Evolutionary conservation across 2,888 invertebrate genomes (phyloP).

Genomic region (Xestia ashworthii): DNA sequence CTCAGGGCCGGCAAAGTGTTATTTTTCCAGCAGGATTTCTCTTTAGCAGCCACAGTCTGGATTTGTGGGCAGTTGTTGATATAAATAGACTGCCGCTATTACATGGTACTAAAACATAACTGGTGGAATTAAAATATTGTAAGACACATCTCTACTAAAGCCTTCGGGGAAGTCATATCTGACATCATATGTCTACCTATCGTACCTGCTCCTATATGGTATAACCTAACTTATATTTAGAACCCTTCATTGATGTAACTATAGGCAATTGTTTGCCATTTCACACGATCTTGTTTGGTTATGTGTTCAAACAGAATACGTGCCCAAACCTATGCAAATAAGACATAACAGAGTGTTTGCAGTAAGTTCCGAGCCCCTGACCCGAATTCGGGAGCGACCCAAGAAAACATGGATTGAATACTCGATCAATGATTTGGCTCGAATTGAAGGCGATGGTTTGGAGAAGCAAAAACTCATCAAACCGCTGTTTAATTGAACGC

Average conservation of each 20-base stretch:
- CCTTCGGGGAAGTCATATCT: too few species aligned
- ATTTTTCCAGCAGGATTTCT: too few species aligned
- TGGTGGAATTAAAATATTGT: too few species aligned
- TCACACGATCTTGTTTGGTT: conserved; percentile 32
- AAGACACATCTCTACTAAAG: too few species aligned
- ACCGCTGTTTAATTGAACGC: too few species aligned
- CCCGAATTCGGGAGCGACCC: conserved; percentile 27
- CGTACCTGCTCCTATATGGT: too few species aligned
- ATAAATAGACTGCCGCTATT: too few species aligned
- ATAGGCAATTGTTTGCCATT: conserved; percentile 31
- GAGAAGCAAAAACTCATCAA: not conserved
- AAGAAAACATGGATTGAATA: conserved; percentile 50
- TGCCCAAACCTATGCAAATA: conserved; percentile 47
- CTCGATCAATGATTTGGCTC: conserved; percentile 16
- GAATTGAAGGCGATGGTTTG: not conserved
- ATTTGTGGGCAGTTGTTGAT: too few species aligned
- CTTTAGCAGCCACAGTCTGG: too few species aligned
- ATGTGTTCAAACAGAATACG: conserved; percentile 24
- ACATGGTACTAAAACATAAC: too few species aligned
- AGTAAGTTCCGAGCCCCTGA: conserved; percentile 27
- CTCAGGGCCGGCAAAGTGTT: too few species aligned
- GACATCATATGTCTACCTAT: too few species aligned
- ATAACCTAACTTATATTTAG: not conserved
- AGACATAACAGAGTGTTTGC: conserved; percentile 42
- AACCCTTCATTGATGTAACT: conserved; percentile 14